Evolutionary conservation across 2,797 vertebrate species (phyloP), one percentile per base, ranked within the genome.

Genomic region (Gymnoscopelus microlampas): DNA sequence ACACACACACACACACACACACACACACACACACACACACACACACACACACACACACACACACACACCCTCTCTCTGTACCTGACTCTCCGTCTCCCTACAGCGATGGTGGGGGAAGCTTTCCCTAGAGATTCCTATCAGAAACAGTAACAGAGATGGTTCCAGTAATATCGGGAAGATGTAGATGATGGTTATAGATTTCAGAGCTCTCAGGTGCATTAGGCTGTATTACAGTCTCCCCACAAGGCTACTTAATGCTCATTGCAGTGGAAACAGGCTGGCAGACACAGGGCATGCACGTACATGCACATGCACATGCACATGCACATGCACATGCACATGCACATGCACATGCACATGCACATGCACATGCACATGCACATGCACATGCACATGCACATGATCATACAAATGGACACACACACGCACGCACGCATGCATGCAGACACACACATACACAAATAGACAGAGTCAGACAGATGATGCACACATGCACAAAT

Each of bases 121-220:
- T 79, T 89, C 89, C 88, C 86, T 53, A 71, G 87, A 91, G 92
- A 92, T 91, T 84, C 70, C 89, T 86, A 91, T 93, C 89, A 88
- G 86, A 87, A 86, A 89, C 85, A 88, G 89, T 82, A 89, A 87
- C 86, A 80, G 84, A 90, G 83, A 85, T 53, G 71, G 79, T 92
- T 92, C 92, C 90, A 91, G 90, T 92, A 92, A 93, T 89, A 88
- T 89, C 77, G 70, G 85, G 77, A 76, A 85, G 90, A 90, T 86
- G 88, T 74, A 92, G 88, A 93, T 91, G 88, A 92, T 90, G 83
- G 88, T 88, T 89, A 89, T 91, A 91, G 90, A 92, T 93, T 89
- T 85, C 84, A 87, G 86, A 79, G 86, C 91, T 89, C 89, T 91
- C 90, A 90, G 90, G 89, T 93, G 89, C 91, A 92, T 93, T 93